These are phyloP conservation scores for Capitella teleta DNA, from an alignment of 1,140 invertebrate genomes.

Conservation along the genomic window DNA sequence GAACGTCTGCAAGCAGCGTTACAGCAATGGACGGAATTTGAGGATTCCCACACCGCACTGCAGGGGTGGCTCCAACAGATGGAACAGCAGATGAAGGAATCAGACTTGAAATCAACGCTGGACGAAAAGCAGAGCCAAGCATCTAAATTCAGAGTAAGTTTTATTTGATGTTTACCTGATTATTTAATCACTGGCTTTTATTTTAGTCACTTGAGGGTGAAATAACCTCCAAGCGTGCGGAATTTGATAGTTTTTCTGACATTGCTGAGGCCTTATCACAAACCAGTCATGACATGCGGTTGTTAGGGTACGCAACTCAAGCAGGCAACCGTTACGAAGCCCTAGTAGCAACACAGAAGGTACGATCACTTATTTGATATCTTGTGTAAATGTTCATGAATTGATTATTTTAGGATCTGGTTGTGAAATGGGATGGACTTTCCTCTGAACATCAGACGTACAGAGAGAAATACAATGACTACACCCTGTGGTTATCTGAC, in stretches of 20 bases:
- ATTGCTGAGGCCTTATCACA: slow-evolving; percentile 75
- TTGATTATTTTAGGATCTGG: slow-evolving; percentile 62
- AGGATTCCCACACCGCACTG: slow-evolving; percentile 62
- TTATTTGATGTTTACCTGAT: not conserved
- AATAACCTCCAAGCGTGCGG: slow-evolving; percentile 60
- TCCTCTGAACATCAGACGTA: slow-evolving; percentile 74
- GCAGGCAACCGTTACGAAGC: slow-evolving; percentile 74
- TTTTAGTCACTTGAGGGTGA: slow-evolving; percentile 43
- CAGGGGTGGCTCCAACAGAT: slow-evolving; percentile 73
- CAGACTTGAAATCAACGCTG: slow-evolving; percentile 66
- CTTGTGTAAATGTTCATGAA: too few relatives aligned
- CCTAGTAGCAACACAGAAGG: slow-evolving; percentile 47
- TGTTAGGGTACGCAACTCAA: slow-evolving; percentile 79
- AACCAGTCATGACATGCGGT: slow-evolving; percentile 67
- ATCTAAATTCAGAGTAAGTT: slow-evolving; percentile 53
- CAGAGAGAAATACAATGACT: slow-evolving; percentile 61
- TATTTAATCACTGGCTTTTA: slow-evolving; percentile 4
- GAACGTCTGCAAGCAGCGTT: slow-evolving; percentile 56
- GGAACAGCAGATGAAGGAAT: slow-evolving; percentile 72
- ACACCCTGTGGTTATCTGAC: slow-evolving; percentile 62
- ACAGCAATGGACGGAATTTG: slow-evolving; percentile 78
- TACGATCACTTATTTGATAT: too few relatives aligned
- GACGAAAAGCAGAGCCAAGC: slow-evolving; percentile 68
- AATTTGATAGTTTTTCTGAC: slow-evolving; percentile 78
- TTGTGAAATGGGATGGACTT: slow-evolving; percentile 72